Conservation (phyloP, 2,888 invertebrate genomes). For the Pristionchus fissidentatus region DNA sequence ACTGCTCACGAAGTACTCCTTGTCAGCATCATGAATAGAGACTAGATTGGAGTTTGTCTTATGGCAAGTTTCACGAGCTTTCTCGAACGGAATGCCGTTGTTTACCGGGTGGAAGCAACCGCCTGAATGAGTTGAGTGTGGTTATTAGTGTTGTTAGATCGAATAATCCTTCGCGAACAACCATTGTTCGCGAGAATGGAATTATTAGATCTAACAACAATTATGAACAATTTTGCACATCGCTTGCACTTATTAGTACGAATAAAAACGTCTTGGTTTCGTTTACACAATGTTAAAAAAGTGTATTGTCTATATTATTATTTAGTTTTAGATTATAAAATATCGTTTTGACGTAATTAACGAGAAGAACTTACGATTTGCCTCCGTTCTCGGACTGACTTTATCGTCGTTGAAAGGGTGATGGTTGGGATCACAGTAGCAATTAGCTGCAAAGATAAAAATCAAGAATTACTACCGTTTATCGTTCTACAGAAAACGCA, state of each 20-base stretch:
- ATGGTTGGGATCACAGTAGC: constrained; percentile 1
- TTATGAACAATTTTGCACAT: no score
- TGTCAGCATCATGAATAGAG: constrained; percentile 8
- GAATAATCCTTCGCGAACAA: no score
- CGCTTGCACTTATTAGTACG: no score
- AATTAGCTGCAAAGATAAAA: background rate
- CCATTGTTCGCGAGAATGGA: no score
- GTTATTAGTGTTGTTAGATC: background rate
- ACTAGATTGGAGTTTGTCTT: background rate
- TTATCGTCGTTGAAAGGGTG: constrained; percentile 31
- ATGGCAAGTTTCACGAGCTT: constrained; percentile 20
- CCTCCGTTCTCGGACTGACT: background rate
- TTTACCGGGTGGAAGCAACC: constrained; percentile 32
- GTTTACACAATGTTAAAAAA: no score
- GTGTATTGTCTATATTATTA: background rate
- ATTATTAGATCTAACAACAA: no score
- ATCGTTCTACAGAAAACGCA: no score
- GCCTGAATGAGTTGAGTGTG: background rate
- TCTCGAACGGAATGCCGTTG: constrained; percentile 5
- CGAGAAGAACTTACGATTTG: constrained; percentile 23
- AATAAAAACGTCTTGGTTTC: no score
- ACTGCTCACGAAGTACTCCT: constrained; percentile 11
- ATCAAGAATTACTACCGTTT: no score
- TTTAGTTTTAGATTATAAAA: background rate
- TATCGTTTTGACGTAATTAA: background rate